Base-by-base conservation (phyloP, 2,888 invertebrate species). In the Drosophila tanythrix region DNA sequence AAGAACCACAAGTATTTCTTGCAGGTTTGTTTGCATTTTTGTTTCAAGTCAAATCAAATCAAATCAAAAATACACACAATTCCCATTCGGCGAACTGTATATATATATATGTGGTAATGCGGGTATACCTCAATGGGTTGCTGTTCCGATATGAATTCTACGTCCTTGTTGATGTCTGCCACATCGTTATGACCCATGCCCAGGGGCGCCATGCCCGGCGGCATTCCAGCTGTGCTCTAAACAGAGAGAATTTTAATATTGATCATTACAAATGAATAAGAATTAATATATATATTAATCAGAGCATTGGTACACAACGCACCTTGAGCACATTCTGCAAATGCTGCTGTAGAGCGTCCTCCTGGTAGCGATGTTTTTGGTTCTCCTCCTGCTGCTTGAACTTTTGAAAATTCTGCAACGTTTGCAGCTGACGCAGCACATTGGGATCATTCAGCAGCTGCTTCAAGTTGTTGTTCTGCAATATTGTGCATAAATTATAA, bases 391-490 rank as follows among this genome's bases (percentile, higher is more conserved):
- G 95, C 80, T 95, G 95, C 78, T 94, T 94, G 69, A 93, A 91
- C 70, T 92, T 93, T 57, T 92, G 92, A 62, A 93, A 91, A 74
- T 93, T 93, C 89, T 96, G 96, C 74, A 97, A 93, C 25, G 96
- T 97, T 91, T 98, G 98, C 57, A 99, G 94, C 89, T 98, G 98
- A 64, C 98, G 94, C 92, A 99, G 94, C 51, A 99, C 96, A 93
- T 98, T 97, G 0, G 97, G 97, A 93, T 98, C 97, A 60, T 96
- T 96, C 62, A 98, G 86, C 63, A 93, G 75, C 76, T 93, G 93
- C 48, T 93, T 91, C n/a, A 93, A 77, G 70, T 93, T 93, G 70
- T 93, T 93, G 72, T 93, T 92, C 93, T 93, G 82, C 3, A 90
- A 91, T 55, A 29, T 7, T 8, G 66, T 13, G 21, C 43, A 43